Evolutionary conservation across 2,113 vertebrate species (phyloP).

Genomic region (Rhombomys opimus): DNA sequence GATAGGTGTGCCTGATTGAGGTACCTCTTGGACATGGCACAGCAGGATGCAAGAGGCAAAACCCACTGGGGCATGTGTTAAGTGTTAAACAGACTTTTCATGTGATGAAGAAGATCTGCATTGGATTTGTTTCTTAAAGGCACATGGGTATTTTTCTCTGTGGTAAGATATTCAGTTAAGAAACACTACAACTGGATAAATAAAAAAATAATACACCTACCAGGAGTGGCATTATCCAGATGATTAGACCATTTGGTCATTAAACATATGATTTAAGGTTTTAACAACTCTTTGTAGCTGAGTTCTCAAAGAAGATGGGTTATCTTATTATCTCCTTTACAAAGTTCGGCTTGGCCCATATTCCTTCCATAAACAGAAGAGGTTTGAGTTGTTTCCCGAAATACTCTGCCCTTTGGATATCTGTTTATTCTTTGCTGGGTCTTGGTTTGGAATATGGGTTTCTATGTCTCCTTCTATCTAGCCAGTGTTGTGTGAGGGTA

Average conservation of each 20-base stretch:
- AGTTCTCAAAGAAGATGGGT: background rate
- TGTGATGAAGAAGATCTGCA: background rate
- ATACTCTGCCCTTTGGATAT: background rate
- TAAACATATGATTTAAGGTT: background rate
- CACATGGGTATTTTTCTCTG: background rate
- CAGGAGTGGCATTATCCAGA: background rate
- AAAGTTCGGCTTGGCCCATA: background rate
- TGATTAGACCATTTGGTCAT: background rate
- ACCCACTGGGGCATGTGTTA: background rate
- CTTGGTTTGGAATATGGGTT: background rate
- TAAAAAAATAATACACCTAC: background rate
- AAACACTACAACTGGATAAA: slow-evolving; percentile 19
- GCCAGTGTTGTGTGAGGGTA: background rate
- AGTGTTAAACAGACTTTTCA: background rate
- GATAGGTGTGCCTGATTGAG: background rate
- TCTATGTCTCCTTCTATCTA: background rate
- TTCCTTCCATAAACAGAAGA: background rate
- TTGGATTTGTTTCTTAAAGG: background rate
- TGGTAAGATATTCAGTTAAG: background rate
- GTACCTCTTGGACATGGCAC: background rate
- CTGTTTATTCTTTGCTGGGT: background rate
- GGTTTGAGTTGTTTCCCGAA: background rate
- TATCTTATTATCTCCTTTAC: background rate
- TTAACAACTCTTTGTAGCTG: background rate
- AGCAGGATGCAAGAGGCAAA: background rate